Conservation (phyloP, 2,113 vertebrate species). For the Myotis yumanensis region DNA sequence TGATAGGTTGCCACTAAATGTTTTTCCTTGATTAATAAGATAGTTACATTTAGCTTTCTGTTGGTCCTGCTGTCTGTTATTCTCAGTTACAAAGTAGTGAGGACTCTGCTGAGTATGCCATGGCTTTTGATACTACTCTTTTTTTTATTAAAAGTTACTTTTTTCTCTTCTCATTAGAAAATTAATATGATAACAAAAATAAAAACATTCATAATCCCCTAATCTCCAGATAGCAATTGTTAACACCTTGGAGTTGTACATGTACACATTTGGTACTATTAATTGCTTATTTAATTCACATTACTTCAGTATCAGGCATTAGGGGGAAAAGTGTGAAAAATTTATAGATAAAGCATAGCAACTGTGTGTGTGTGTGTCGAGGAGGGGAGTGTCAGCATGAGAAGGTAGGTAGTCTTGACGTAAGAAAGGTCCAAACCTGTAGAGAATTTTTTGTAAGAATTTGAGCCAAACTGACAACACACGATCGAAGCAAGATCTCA, state of each 20-base stretch:
- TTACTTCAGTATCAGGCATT: not conserved
- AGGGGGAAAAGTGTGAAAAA: conserved; percentile 10
- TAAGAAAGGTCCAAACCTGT: not conserved
- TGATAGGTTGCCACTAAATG: not conserved
- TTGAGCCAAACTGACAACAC: not conserved
- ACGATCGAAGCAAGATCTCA: not conserved
- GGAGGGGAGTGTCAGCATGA: not conserved
- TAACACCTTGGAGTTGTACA: not conserved
- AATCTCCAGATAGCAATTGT: not conserved
- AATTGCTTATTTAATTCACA: not conserved
- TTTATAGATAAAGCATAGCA: not conserved
- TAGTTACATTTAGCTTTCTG: not conserved
- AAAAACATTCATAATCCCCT: not conserved
- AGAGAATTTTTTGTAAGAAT: not conserved
- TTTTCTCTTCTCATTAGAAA: conserved; percentile 24
- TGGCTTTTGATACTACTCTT: not conserved
- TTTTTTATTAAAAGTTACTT: conserved; percentile 9
- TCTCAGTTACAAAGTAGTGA: not conserved
- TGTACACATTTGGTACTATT: not conserved
- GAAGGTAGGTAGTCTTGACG: not conserved
- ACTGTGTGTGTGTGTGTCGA: not conserved
- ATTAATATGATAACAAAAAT: not conserved
- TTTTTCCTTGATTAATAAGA: not conserved
- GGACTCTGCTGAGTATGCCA: not conserved
- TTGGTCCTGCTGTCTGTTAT: not conserved